phyloP scores from a whole-genome alignment of 2,113 vertebrate genomes.

The Calidris pugnax region DNA sequence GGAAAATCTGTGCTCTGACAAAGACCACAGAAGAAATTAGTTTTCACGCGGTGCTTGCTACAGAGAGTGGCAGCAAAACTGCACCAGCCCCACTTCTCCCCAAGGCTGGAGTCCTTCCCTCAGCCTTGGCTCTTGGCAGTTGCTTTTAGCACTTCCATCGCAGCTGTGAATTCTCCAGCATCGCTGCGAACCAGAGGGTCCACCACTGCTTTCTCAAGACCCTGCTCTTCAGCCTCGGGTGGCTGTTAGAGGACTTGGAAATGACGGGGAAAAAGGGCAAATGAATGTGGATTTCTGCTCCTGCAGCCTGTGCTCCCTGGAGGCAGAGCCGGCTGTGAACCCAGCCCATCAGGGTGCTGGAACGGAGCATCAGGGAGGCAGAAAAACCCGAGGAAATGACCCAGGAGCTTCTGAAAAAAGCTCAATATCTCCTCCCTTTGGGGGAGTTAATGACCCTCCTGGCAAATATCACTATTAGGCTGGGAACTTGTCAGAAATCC shows the following conservation, averaged over 20 bases:
- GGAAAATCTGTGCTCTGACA: not conserved
- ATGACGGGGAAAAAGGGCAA: accelerated
- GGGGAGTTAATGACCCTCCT: constrained; percentile 15
- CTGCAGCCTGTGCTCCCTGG: not conserved
- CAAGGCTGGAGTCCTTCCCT: not conserved
- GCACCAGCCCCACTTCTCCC: not conserved
- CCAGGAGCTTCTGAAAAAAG: not conserved
- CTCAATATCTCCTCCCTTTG: not conserved
- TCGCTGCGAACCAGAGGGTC: not conserved
- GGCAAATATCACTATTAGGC: not conserved
- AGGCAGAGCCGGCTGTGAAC: accelerated
- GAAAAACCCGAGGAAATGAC: not conserved
- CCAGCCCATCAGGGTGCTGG: accelerated
- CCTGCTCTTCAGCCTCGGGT: not conserved
- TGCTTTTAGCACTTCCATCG: not conserved
- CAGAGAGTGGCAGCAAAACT: not conserved
- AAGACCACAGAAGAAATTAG: not conserved
- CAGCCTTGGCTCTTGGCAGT: not conserved
- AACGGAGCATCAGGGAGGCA: not conserved
- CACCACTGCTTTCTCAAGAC: not conserved
- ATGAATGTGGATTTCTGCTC: not conserved
- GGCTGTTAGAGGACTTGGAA: not conserved
- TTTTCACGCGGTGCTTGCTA: not conserved
- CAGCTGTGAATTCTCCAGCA: not conserved
- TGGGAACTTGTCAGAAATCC: constrained; percentile 19